Percentiles rank a stretch among this genome's conserved stretches.
phyloP scores from a whole-genome alignment of 2,797 vertebrate genomes.

The Orientallactaga sibirica region DNA sequence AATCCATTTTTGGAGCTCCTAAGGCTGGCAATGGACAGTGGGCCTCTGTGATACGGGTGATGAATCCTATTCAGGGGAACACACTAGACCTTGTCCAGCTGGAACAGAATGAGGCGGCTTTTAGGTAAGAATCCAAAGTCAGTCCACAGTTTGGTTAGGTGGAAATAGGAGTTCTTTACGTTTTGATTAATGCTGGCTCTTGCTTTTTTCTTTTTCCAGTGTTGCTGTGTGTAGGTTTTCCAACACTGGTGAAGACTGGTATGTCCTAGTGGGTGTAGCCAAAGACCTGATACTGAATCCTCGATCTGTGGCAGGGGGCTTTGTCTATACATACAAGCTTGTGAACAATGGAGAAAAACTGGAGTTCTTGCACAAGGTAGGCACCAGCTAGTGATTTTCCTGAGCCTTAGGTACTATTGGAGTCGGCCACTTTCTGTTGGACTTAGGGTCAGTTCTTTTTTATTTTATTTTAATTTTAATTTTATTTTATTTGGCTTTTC shows the following conservation, averaged over 20 bases:
- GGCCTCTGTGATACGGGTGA: slow-evolving; percentile 97
- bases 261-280: slow-evolving; percentile 97
- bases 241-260: slow-evolving; percentile 97
- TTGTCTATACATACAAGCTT: slow-evolving; percentile 98
- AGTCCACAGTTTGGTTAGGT: not conserved
- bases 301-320: slow-evolving; percentile 95
- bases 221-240: slow-evolving; percentile 96
- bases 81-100: slow-evolving; percentile 97
- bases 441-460: slow-evolving; percentile 27
- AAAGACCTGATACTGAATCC: slow-evolving; percentile 98
- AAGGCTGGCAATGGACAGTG: slow-evolving; percentile 98
- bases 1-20: slow-evolving; percentile 97
- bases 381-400: slow-evolving; percentile 60
- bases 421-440: not conserved
- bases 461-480: not conserved
- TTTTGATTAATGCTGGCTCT: not conserved
- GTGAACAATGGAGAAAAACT: slow-evolving; percentile 95
- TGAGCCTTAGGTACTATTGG: not conserved
- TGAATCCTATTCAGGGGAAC: slow-evolving; percentile 98
- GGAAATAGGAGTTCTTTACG: not conserved
- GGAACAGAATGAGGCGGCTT: slow-evolving; percentile 99
- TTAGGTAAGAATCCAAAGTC: slow-evolving; percentile 92
- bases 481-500: not conserved
- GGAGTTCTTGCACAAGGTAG: slow-evolving; percentile 98
- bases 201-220: slow-evolving; percentile 84